These are phyloP conservation scores for Morone saxatilis DNA, from an alignment of 2,113 vertebrate genomes.

Conservation along the genomic window DNA sequence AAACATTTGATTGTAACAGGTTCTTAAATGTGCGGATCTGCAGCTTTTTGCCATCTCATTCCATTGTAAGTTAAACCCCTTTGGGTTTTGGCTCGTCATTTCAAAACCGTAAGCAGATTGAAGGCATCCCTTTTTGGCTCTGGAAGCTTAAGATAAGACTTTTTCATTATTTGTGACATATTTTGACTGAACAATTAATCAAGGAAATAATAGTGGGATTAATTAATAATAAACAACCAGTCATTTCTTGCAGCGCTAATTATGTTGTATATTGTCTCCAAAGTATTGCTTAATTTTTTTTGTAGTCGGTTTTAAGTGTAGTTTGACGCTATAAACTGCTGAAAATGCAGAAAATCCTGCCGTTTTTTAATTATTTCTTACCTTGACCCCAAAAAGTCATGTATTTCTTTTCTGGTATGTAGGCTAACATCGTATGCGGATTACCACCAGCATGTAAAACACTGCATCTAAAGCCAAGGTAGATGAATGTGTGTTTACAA, in stretches of 20 bases:
- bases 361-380: slow-evolving; percentile 22
- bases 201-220: slow-evolving; percentile 5
- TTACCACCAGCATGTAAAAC: slow-evolving; percentile 24
- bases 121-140: slow-evolving; percentile 10
- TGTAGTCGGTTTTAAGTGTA: not conserved
- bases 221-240: not conserved
- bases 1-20: not conserved
- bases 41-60: not conserved
- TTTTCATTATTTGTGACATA: slow-evolving; percentile 11
- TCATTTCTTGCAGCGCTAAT: not conserved
- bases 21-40: not conserved
- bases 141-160: not conserved
- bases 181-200: not conserved
- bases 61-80: not conserved
- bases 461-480: slow-evolving; percentile 37
- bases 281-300: not conserved
- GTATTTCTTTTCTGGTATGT: slow-evolving; percentile 37
- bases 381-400: slow-evolving; percentile 32
- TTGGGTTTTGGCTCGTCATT: not conserved
- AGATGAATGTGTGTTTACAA: slow-evolving; percentile 59
- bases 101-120: not conserved
- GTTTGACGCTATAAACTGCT: slow-evolving; percentile 4
- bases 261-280: not conserved
- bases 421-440: slow-evolving; percentile 31
- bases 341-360: slow-evolving; percentile 14